A percentile compares a stretch with the other conserved stretches of the same genome.
Evolutionary conservation across 2,888 invertebrate genomes (phyloP).

Genomic region (Stenolophus ochropezus): DNA sequence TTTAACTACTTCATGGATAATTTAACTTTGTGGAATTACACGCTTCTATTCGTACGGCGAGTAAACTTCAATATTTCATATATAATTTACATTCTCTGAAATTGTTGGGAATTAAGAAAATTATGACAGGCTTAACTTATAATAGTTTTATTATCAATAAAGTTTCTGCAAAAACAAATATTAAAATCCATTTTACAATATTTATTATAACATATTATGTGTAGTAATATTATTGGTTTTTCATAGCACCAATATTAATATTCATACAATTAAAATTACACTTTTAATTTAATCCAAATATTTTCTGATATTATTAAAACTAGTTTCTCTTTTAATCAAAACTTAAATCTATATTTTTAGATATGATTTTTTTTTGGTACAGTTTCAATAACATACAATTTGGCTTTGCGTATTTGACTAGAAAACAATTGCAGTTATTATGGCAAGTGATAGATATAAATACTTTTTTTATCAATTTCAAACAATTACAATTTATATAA

Average conservation of each 20-base stretch:
- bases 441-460: neutral
- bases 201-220: no score
- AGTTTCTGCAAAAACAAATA: neutral
- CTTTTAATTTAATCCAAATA: no score
- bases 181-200: no score
- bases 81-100: neutral
- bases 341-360: no score
- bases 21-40: neutral
- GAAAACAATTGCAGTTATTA: neutral
- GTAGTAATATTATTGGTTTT: no score
- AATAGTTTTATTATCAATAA: neutral
- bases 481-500: no score
- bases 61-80: neutral
- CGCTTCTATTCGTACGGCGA: neutral
- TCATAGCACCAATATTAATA: no score
- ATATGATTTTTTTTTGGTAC: no score
- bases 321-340: no score
- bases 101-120: neutral
- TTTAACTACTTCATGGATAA: neutral
- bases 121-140: neutral
- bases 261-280: no score
- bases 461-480: no score
- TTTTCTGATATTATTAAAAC: no score
- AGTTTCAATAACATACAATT: neutral
- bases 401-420: neutral